These are phyloP conservation scores for Lucilia cuprina DNA, from an alignment of 1,140 invertebrate genomes.

Conservation along the genomic window DNA sequence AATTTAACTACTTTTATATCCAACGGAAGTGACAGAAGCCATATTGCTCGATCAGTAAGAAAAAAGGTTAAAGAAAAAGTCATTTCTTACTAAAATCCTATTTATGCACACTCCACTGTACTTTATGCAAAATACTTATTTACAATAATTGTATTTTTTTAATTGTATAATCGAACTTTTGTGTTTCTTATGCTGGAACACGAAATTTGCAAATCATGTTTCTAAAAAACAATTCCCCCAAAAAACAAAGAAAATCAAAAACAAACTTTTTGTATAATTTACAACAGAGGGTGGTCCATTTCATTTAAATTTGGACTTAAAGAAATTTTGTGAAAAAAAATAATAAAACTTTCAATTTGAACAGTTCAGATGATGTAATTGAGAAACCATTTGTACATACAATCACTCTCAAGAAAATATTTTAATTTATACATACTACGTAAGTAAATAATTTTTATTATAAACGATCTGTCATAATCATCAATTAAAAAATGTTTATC, in stretches of 20 bases:
- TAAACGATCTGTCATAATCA: background rate
- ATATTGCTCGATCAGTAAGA: no score
- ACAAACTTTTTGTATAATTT: background rate
- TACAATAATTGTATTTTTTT: background rate
- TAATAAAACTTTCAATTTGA: background rate
- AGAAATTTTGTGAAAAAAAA: background rate
- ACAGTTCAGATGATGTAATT: background rate
- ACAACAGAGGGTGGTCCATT: background rate
- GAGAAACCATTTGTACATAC: background rate
- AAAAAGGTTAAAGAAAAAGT: no score
- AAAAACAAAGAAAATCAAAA: background rate
- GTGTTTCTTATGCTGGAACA: background rate
- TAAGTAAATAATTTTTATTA: background rate
- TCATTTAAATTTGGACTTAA: background rate
- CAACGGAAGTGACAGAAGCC: no score
- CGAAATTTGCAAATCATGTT: constrained; percentile 1
- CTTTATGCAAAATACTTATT: no score
- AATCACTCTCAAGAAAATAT: background rate
- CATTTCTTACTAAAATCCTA: no score
- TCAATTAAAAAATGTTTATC: background rate
- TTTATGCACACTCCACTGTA: no score
- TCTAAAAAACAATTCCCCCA: background rate
- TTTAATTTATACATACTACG: background rate
- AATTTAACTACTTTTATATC: no score
- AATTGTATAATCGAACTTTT: background rate